Conservation (phyloP, 2,888 invertebrate genomes). For the Calliopum simillimum region DNA sequence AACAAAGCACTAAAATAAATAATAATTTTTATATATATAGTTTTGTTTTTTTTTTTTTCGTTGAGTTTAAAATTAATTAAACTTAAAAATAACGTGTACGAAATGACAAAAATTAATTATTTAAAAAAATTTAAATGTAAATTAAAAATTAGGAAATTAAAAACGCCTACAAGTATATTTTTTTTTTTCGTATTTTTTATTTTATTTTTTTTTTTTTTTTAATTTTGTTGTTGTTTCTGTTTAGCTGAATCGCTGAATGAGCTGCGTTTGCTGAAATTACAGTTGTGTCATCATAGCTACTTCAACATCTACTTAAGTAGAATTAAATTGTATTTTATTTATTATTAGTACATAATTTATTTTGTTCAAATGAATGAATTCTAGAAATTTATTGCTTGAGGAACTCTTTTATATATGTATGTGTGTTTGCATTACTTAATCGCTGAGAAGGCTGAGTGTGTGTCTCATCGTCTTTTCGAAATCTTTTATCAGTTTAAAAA, state of each 20-base stretch:
- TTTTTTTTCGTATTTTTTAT: neutral
- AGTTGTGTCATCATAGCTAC: slow-evolving; percentile 8
- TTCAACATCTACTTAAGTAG: slow-evolving; percentile 6
- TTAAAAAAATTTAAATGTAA: slow-evolving; percentile 6
- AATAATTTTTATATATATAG: neutral
- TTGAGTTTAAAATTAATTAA: slow-evolving; percentile 29
- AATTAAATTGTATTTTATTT: neutral
- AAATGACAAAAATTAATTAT: slow-evolving; percentile 25
- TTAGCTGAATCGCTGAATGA: slow-evolving; percentile 16
- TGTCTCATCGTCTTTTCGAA: neutral
- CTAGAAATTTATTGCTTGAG: slow-evolving; percentile 16
- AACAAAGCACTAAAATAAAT: slow-evolving; percentile 26
- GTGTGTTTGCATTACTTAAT: neutral
- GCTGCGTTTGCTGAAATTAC: slow-evolving; percentile 32
- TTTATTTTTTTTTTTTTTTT: slow-evolving; percentile 4
- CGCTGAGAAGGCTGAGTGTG: neutral
- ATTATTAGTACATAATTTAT: slow-evolving; percentile 4
- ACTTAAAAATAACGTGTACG: slow-evolving; percentile 28
- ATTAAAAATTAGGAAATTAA: slow-evolving; percentile 10
- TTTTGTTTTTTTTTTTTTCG: slow-evolving; percentile 31
- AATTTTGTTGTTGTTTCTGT: too few species aligned
- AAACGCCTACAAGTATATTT: slow-evolving; percentile 21
- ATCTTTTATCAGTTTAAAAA: neutral
- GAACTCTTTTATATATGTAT: slow-evolving; percentile 26
- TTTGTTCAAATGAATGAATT: slow-evolving; percentile 23